phyloP scores from a whole-genome alignment of 2,888 invertebrate species.

The Platynereis dumerilii region DNA sequence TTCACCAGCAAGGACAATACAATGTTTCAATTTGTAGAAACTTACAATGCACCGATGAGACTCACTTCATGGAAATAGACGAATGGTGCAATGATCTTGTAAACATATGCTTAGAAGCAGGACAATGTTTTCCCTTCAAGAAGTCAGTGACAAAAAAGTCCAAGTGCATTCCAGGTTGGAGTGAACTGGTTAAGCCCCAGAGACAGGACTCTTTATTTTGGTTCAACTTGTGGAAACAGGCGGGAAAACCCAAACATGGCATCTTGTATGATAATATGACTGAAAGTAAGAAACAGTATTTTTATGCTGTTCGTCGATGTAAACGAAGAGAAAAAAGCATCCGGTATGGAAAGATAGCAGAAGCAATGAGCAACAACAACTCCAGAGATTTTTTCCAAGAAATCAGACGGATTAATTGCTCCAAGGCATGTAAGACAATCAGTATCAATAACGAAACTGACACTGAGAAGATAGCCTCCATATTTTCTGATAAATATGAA shows the following conservation, averaged over 20 bases:
- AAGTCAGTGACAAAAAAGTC: neutral
- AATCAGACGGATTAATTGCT: too few species aligned
- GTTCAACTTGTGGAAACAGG: neutral
- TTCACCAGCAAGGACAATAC: neutral
- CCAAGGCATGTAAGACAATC: too few species aligned
- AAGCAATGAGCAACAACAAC: too few species aligned
- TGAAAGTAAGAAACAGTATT: neutral
- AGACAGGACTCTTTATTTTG: neutral
- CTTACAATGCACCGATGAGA: neutral
- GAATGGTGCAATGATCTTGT: neutral
- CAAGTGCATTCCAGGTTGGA: neutral
- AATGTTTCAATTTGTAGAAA: neutral
- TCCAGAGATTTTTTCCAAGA: too few species aligned
- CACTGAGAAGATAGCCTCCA: too few species aligned
- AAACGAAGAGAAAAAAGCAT: neutral
- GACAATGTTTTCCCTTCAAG: neutral
- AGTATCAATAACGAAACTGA: too few species aligned
- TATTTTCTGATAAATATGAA: too few species aligned
- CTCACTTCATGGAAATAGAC: neutral
- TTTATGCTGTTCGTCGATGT: neutral
- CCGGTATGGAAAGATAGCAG: neutral
- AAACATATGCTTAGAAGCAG: neutral
- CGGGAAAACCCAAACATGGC: neutral
- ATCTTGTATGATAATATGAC: neutral
- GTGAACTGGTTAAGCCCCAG: neutral